Base-by-base conservation (phyloP, 2,113 vertebrate species). In the Polypterus bichir region DNA sequence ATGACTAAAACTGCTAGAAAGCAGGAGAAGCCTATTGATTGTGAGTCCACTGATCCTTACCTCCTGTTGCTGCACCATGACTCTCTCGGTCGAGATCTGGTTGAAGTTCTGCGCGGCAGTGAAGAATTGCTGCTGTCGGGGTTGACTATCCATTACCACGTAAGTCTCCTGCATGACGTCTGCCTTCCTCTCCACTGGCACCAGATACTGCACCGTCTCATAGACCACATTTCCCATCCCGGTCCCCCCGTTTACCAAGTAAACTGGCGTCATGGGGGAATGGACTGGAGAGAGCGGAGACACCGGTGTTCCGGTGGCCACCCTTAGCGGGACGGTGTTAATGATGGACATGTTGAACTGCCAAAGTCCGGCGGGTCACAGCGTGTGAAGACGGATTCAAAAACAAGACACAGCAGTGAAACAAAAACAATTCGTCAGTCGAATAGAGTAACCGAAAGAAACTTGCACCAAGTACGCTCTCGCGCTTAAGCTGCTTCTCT, bases 21-120 rank as follows among this genome's bases (percentile, higher is more conserved):
- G 27, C 27, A 27, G 27, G 27, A 27, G 27, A 27, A 27, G 27
- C 27, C 27, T 27, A 27, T 27, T 27, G 27, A 27, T 27, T 10
- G 54, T 11, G 47, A 1, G 54, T 55, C 10, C 27, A 27, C 27
- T 27, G 27, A 27, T 27, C 27, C 69, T 72, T 67, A 66, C 80
- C 77, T 81, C 80, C 62, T 70, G 51, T 69, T 6, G 3, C 44
- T 60, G 0, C 69, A 72, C 65, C 77, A 0, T 80, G 78, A 59
- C 75, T 85, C 27, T 27, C 80, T 83, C 83, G 46, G 69, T 44
- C 0, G 81, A 67, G 0, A 59, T 61, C 3, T 73, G 77, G 72
- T 83, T 86, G 75, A 76, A 8, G 3, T 54, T 59, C 53, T 54
- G 62, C 5, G 68, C 3, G 59, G 61, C 76, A 1, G 54, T 73